phyloP scores from a whole-genome alignment of 2,797 vertebrate species.

The Parotocinclus haroldoi region DNA sequence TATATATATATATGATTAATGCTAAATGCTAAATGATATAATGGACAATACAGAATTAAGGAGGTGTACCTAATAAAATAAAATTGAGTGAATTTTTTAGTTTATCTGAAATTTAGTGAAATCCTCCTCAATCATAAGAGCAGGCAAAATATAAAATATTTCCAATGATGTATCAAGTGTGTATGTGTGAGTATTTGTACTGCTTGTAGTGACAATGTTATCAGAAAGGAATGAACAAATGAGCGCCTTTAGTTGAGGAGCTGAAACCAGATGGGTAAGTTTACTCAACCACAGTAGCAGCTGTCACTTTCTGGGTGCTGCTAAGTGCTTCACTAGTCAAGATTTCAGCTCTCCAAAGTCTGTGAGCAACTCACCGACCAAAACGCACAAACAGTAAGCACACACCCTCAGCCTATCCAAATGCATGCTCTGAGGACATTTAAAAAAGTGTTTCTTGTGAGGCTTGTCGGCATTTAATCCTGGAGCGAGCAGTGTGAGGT shows the following conservation, averaged over 20 bases:
- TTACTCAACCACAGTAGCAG: conserved; percentile 55
- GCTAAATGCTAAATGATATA: too few relatives aligned
- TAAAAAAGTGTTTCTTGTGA: conserved; percentile 11
- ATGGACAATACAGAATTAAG: too few relatives aligned
- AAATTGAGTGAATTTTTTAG: too few relatives aligned
- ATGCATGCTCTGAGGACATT: conserved; percentile 8
- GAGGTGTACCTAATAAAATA: too few relatives aligned
- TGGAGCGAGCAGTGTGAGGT: conserved; percentile 9
- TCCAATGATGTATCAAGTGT: too few relatives aligned
- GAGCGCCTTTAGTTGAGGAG: conserved; percentile 23
- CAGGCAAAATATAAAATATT: too few relatives aligned
- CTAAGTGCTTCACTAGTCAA: conserved; percentile 57
- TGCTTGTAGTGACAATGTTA: conserved; percentile 18
- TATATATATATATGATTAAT: too few relatives aligned
- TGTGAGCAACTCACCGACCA: conserved; percentile 37
- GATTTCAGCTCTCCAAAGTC: conserved; percentile 44
- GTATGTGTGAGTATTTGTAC: background rate
- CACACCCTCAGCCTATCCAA: background rate
- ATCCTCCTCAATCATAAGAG: too few relatives aligned
- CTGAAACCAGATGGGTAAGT: conserved; percentile 53
- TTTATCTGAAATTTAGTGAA: too few relatives aligned
- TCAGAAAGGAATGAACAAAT: conserved; percentile 14
- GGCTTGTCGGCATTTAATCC: conserved; percentile 17
- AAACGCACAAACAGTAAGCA: conserved; percentile 1
- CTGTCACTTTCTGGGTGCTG: conserved; percentile 54